Base-by-base conservation (phyloP, 1,140 invertebrate genomes). In the Dysdera silvatica region DNA sequence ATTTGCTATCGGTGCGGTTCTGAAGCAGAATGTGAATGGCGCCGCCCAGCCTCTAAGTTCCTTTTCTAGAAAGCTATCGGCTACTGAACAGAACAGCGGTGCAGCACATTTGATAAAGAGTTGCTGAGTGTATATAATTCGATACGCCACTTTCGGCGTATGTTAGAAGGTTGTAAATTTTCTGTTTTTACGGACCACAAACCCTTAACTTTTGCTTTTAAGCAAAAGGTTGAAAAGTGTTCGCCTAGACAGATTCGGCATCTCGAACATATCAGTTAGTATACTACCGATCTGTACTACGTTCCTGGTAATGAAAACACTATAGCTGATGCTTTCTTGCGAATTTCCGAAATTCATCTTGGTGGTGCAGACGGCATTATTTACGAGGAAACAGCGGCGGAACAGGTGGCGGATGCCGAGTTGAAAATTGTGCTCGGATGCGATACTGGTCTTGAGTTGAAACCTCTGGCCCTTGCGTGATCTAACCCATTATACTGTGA, bases 181-280 rank as follows among this genome's bases (percentile, higher is more conserved):
- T 64, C 31, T 0, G 45, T 71, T n/a, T 66, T 20, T 28, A 72
- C 71, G 0, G 69, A 75, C 54, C 74, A 74, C 48, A 70, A 70
- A 43, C 72, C 69, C 0, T 59, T 75, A 41, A 67, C 29, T 0
- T 68, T 35, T 49, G 71, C 70, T 8, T 67, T 73, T 41, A 29
- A 4, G 10, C 35, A 61, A 47, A 48, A 31, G 2, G 26, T 29
- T 1, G 71, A 71, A 8, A 35, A 48, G 59, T 40, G 58, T 12
- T 57, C 67, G 31, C 65, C 72, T 12, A 16, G 66, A n/a, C 66
- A 74, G 40, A 14, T 64, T 1, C 52, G 67, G 16, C 71, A 78
- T 16, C 56, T 78, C 0, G 70, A 77, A 53, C 74, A 61, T 24
- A 76, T 78, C 14, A 56, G 68, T 0, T 73, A 76, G 65, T 77